These are phyloP conservation scores for Flexamia atlantica DNA, from an alignment of 2,888 invertebrate genomes.

Conservation along the genomic window DNA sequence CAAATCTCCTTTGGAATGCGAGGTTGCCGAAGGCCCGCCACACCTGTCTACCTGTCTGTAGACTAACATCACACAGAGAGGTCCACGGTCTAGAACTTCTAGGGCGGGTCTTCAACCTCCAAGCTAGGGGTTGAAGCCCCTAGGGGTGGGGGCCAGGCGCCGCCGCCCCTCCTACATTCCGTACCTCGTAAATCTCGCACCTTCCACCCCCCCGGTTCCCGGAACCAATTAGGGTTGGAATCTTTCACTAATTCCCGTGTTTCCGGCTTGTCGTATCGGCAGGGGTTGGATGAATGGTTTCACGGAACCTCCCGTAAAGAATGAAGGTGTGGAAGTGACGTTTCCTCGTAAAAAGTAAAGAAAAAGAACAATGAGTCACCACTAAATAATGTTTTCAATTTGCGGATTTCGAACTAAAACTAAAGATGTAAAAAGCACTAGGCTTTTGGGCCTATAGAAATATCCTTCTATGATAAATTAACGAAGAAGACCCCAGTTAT, in stretches of 20 bases:
- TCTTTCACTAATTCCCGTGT: neutral
- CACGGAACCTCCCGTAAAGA: too few relatives aligned
- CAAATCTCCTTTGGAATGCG: neutral
- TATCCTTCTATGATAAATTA: too few relatives aligned
- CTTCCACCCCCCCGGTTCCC: neutral
- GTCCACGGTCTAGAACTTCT: neutral
- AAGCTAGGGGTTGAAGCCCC: neutral
- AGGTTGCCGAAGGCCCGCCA: neutral
- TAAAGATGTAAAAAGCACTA: too few relatives aligned
- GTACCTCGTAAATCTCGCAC: conserved; percentile 2
- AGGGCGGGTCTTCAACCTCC: neutral
- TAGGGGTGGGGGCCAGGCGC: neutral
- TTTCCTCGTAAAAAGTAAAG: too few relatives aligned
- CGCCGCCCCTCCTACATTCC: conserved; percentile 18
- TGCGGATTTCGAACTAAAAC: too few relatives aligned
- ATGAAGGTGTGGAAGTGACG: too few relatives aligned
- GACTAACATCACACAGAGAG: too few relatives aligned
- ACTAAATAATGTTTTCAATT: too few relatives aligned
- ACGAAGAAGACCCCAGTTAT: too few relatives aligned
- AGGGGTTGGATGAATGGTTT: too few relatives aligned
- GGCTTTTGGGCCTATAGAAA: too few relatives aligned
- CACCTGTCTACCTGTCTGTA: conserved; percentile 7
- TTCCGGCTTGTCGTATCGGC: neutral
- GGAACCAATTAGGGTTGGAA: neutral
- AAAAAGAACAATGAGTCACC: too few relatives aligned